Evolutionary conservation across 2,113 vertebrate genomes (phyloP).

Genomic region (Atractosteus spatula): DNA sequence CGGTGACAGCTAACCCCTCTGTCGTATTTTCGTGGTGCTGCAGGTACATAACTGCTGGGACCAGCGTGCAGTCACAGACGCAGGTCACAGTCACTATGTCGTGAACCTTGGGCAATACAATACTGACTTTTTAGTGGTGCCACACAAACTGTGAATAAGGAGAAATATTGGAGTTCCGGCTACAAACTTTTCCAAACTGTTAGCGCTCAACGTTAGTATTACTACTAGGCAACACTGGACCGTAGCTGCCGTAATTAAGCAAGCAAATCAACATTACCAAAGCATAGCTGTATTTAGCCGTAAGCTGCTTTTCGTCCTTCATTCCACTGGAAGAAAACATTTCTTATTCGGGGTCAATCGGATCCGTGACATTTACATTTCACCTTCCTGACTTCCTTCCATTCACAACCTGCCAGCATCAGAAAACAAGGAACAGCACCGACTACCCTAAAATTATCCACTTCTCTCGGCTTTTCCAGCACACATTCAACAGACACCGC

Average conservation of each 20-base stretch:
- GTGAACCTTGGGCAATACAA: not conserved
- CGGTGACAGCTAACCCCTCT: no score
- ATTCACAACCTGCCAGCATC: conserved; percentile 16
- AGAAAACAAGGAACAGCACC: conserved; percentile 17
- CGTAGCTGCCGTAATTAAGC: conserved; percentile 30
- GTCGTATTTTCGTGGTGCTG: not conserved
- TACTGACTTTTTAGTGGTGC: conserved; percentile 8
- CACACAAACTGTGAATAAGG: conserved; percentile 3
- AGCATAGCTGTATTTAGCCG: conserved; percentile 64
- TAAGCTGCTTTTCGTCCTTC: conserved; percentile 58
- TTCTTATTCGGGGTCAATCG: conserved; percentile 39
- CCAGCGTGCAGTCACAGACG: not conserved
- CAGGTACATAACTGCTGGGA: not conserved
- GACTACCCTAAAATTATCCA: conserved; percentile 40
- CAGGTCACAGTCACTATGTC: not conserved
- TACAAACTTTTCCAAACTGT: conserved; percentile 19
- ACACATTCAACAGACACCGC: conserved; percentile 35
- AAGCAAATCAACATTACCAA: conserved; percentile 45
- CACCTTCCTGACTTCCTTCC: conserved; percentile 37
- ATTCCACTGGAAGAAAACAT: conserved; percentile 64
- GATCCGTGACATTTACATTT: conserved; percentile 47
- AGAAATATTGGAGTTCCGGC: not conserved
- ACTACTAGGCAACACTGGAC: not conserved
- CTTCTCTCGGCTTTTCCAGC: conserved; percentile 22
- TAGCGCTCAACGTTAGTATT: not conserved